Evolutionary conservation across 2,113 vertebrate species (phyloP).

Genomic region (Plestiodon gilberti): DNA sequence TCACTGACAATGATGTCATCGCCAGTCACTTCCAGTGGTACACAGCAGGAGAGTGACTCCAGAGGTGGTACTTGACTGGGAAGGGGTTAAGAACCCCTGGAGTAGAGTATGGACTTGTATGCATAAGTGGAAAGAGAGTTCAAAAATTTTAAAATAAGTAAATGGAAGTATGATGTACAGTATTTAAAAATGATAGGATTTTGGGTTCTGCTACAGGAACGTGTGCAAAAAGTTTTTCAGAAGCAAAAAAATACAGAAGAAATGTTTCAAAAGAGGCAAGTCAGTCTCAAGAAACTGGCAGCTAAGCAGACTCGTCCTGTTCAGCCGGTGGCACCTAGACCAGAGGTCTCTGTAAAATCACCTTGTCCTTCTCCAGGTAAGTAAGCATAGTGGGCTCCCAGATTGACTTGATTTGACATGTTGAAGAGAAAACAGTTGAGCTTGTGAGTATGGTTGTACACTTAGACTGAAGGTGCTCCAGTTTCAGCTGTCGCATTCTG

Average conservation of each 20-base stretch:
- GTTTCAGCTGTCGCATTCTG: conserved; percentile 7
- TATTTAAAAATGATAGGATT: neutral
- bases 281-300: conserved; percentile 95
- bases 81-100: too few relatives aligned
- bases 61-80: too few relatives aligned
- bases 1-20: too few relatives aligned
- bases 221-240: conserved; percentile 90
- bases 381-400: conserved; percentile 9
- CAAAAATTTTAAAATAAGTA: neutral
- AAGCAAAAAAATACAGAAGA: conserved; percentile 93
- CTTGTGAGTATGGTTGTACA: conserved; percentile 1
- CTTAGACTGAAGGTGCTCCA: conserved; percentile 7
- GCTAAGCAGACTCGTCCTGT: conserved; percentile 95
- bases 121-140: neutral
- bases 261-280: conserved; percentile 94
- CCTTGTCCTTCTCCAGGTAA: conserved; percentile 85
- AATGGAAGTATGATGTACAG: neutral
- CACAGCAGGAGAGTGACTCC: too few relatives aligned
- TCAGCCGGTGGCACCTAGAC: conserved; percentile 95
- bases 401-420: neutral
- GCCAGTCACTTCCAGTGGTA: too few relatives aligned
- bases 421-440: conserved; percentile 32
- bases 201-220: conserved; percentile 78
- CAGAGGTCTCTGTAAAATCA: conserved; percentile 91
- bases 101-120: too few relatives aligned